Conservation (phyloP, 2,113 vertebrate genomes). For the Pangasianodon hypophthalmus region DNA sequence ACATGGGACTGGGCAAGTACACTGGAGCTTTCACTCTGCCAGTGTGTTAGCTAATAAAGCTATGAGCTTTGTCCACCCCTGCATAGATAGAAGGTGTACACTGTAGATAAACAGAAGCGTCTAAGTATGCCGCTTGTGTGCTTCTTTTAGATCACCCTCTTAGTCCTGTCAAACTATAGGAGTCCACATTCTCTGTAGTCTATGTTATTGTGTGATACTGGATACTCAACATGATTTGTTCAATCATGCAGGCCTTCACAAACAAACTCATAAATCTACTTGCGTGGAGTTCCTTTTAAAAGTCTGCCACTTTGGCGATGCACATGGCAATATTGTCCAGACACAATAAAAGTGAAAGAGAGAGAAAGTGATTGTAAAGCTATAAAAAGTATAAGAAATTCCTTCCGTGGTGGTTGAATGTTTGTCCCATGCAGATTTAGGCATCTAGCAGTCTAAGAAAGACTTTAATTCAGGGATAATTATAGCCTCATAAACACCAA, state of each 20-base stretch:
- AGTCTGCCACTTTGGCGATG: constrained; percentile 16
- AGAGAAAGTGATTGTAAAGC: constrained; percentile 30
- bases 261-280: constrained; percentile 56
- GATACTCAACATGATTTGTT: not conserved
- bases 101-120: not conserved
- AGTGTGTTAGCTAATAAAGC: not conserved
- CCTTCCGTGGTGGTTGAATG: constrained; percentile 39
- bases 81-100: not conserved
- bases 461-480: constrained; percentile 45
- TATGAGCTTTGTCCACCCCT: not conserved
- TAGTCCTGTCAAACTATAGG: not conserved
- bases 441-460: constrained; percentile 16
- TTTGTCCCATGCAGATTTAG: constrained; percentile 21
- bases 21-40: not conserved
- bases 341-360: not conserved
- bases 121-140: not conserved
- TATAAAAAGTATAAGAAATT: constrained; percentile 36
- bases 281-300: constrained; percentile 2
- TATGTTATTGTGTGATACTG: not conserved
- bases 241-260: constrained; percentile 42
- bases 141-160: constrained; percentile 1
- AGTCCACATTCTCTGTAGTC: not conserved
- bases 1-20: not conserved
- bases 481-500: constrained; percentile 46
- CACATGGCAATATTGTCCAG: constrained; percentile 20